phyloP scores from a whole-genome alignment of 2,888 invertebrate genomes.

The Cephus pulcher region DNA sequence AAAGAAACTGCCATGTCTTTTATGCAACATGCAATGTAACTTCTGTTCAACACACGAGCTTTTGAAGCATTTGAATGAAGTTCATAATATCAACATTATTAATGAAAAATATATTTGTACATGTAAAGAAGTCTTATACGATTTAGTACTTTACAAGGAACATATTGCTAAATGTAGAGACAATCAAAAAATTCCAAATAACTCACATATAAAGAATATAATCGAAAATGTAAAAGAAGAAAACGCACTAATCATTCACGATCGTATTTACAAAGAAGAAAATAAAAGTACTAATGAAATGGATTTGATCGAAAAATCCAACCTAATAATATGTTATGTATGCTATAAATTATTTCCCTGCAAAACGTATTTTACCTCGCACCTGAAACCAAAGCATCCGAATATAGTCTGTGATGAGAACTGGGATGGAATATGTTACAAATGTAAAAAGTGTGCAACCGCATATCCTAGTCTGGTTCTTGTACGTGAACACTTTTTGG shows the following conservation, averaged over 20 bases:
- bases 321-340: conserved; percentile 14
- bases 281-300: neutral
- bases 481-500: conserved; percentile 12
- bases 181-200: neutral
- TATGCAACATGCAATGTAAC: conserved; percentile 11
- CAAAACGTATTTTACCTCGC: conserved; percentile 8
- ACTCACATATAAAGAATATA: neutral
- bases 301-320: neutral
- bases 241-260: neutral
- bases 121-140: conserved; percentile 7
- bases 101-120: conserved; percentile 9
- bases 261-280: neutral
- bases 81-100: conserved; percentile 15
- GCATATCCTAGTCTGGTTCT: conserved; percentile 15
- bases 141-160: conserved; percentile 3
- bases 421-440: conserved; percentile 17
- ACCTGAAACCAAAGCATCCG: conserved; percentile 8
- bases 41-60: conserved; percentile 9
- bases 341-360: conserved; percentile 9
- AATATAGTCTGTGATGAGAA: conserved; percentile 7
- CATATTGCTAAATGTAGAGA: conserved; percentile 2
- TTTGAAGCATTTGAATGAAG: conserved; percentile 9
- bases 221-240: neutral
- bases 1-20: conserved; percentile 10
- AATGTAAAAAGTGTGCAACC: conserved; percentile 15